A percentile compares a stretch with the other conserved stretches of the same genome.
These are phyloP conservation scores for Leptinotarsa lineolata DNA, from an alignment of 1,140 invertebrate species.

Conservation along the genomic window DNA sequence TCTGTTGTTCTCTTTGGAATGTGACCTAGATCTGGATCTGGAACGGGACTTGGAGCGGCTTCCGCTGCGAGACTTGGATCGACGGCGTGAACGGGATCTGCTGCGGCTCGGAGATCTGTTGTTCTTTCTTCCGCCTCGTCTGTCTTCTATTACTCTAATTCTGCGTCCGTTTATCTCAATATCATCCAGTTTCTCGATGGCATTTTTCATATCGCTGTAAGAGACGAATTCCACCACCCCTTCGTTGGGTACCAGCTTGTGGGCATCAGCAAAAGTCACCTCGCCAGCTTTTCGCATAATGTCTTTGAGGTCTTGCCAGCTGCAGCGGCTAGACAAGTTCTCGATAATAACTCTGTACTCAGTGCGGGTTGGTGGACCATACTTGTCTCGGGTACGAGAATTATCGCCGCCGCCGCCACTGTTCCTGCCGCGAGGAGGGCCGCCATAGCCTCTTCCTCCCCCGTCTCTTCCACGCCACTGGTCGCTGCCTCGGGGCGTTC, in stretches of 20 bases:
- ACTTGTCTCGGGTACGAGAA: slow-evolving; percentile 60
- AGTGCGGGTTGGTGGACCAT: slow-evolving; percentile 95
- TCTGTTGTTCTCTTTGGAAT: slow-evolving; percentile 61
- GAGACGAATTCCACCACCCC: slow-evolving; percentile 91
- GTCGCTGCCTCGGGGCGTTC: slow-evolving; percentile 69
- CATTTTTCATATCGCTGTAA: slow-evolving; percentile 89
- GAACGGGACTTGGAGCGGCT: slow-evolving; percentile 59
- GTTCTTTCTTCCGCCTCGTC: slow-evolving; percentile 61
- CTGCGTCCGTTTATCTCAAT: slow-evolving; percentile 40
- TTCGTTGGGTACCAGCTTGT: slow-evolving; percentile 79
- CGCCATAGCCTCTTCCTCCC: slow-evolving; percentile 36
- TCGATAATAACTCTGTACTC: slow-evolving; percentile 96
- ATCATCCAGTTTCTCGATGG: slow-evolving; percentile 89
- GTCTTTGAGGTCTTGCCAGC: slow-evolving; percentile 93
- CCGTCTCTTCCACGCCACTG: slow-evolving; percentile 48
- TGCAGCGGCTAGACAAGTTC: slow-evolving; percentile 96
- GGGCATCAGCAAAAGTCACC: slow-evolving; percentile 95
- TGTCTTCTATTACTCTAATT: slow-evolving; percentile 60
- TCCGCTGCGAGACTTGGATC: slow-evolving; percentile 53
- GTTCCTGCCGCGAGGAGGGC: slow-evolving; percentile 42
- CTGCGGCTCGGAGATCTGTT: slow-evolving; percentile 72
- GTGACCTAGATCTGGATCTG: slow-evolving; percentile 60
- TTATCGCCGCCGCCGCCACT: slow-evolving; percentile 35
- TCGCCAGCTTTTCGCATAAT: slow-evolving; percentile 97
- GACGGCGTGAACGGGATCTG: slow-evolving; percentile 66